Conservation (phyloP, 1,140 invertebrate species). For the Antheraea mylitta region DNA sequence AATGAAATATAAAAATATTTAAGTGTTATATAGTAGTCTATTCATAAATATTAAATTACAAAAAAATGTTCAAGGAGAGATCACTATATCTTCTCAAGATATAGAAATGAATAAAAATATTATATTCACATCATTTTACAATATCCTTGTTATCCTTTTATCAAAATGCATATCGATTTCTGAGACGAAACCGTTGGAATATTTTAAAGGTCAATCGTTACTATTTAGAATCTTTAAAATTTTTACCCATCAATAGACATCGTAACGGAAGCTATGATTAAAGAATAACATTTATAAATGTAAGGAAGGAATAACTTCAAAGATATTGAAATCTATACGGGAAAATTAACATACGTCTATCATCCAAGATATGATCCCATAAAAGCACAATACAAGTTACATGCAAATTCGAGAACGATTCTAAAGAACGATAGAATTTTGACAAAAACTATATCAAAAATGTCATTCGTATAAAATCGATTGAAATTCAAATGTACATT, state of each 20-base stretch:
- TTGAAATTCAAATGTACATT: slow-evolving; percentile 56
- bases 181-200: slow-evolving; percentile 44
- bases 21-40: background rate
- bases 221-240: slow-evolving; percentile 29
- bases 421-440: slow-evolving; percentile 16
- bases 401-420: slow-evolving; percentile 70
- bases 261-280: slow-evolving; percentile 58
- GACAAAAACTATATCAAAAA: slow-evolving; percentile 24
- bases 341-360: slow-evolving; percentile 71
- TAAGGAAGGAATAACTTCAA: slow-evolving; percentile 15
- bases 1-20: too few relatives aligned
- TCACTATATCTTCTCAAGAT: background rate
- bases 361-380: slow-evolving; percentile 67
- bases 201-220: slow-evolving; percentile 45
- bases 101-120: background rate
- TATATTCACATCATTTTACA: slow-evolving; percentile 14
- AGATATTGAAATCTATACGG: slow-evolving; percentile 33
- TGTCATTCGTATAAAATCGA: slow-evolving; percentile 38
- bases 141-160: slow-evolving; percentile 16
- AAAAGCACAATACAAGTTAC: slow-evolving; percentile 42
- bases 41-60: background rate
- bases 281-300: slow-evolving; percentile 64
- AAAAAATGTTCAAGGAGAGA: background rate
- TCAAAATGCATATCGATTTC: slow-evolving; percentile 31
- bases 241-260: slow-evolving; percentile 54